These are phyloP conservation scores for Drosophila atripex DNA, from an alignment of 2,888 invertebrate genomes.

Conservation along the genomic window DNA sequence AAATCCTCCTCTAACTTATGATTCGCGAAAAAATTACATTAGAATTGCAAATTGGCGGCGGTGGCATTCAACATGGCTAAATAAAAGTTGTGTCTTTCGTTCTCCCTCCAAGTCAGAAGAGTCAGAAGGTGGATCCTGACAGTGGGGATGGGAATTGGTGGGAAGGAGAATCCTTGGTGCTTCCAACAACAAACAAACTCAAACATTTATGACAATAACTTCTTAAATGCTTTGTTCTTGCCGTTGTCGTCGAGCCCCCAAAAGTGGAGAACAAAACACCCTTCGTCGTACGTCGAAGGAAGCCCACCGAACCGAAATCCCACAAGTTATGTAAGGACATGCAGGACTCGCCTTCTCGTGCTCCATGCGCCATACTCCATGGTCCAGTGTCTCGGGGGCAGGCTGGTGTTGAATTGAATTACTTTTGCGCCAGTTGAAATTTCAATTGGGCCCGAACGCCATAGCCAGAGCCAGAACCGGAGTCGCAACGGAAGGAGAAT, in stretches of 20 bases:
- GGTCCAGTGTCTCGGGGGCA: constrained; percentile 52
- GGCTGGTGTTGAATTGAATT: constrained; percentile 80
- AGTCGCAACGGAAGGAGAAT: constrained; percentile 8
- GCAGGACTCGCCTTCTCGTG: constrained; percentile 13
- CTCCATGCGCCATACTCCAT: constrained; percentile 26
- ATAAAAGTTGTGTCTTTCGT: constrained; percentile 72
- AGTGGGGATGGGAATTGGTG: not conserved
- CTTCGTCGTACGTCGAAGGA: constrained; percentile 22
- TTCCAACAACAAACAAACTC: constrained; percentile 61
- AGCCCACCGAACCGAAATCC: constrained; percentile 12
- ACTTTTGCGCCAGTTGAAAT: constrained; percentile 78
- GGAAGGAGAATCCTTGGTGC: constrained; percentile 6
- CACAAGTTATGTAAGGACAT: constrained; percentile 55
- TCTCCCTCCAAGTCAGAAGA: constrained; percentile 17
- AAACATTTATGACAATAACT: constrained; percentile 81
- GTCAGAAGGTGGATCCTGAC: constrained; percentile 7
- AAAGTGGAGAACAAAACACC: constrained; percentile 28
- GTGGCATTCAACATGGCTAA: constrained; percentile 66
- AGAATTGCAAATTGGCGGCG: constrained; percentile 79
- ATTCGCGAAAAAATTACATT: constrained; percentile 82
- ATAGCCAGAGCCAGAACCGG: constrained; percentile 11
- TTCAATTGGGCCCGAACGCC: constrained; percentile 65
- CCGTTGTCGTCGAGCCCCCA: constrained; percentile 37
- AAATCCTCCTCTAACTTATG: constrained; percentile 71
- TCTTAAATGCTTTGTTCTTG: constrained; percentile 76